Conservation (phyloP, 2,797 vertebrate genomes). For the Lagocephalus sceleratus region DNA sequence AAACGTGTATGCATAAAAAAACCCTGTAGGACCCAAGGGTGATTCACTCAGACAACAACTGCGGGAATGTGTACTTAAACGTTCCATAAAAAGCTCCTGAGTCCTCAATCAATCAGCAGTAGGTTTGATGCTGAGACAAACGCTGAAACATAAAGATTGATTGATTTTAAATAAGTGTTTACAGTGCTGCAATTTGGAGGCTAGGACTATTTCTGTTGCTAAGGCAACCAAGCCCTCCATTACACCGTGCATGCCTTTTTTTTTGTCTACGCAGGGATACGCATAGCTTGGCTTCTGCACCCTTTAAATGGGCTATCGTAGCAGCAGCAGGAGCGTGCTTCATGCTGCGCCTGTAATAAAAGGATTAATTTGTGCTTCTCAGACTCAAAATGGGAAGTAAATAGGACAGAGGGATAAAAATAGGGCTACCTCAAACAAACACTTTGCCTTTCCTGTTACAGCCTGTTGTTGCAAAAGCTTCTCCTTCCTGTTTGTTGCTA, state of each 20-base stretch:
- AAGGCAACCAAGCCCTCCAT: constrained; percentile 15
- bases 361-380: constrained; percentile 70
- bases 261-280: neutral
- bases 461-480: constrained; percentile 7
- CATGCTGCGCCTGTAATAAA: constrained; percentile 66
- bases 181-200: neutral
- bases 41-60: too few species aligned
- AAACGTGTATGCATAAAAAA: too few species aligned
- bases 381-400: constrained; percentile 59
- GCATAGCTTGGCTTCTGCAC: too few species aligned
- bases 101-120: too few species aligned
- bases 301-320: constrained; percentile 6
- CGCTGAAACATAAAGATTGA: too few species aligned
- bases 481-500: too few species aligned
- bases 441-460: constrained; percentile 45
- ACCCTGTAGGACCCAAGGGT: too few species aligned
- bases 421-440: constrained; percentile 56
- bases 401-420: constrained; percentile 68
- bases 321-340: constrained; percentile 49
- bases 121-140: too few species aligned
- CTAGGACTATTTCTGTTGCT: constrained; percentile 14
- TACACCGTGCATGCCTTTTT: neutral
- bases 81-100: too few species aligned
- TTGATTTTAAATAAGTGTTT: neutral
- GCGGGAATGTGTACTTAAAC: too few species aligned